These are phyloP conservation scores for Castor canadensis DNA, from an alignment of 2,113 vertebrate genomes.

Conservation along the genomic window DNA sequence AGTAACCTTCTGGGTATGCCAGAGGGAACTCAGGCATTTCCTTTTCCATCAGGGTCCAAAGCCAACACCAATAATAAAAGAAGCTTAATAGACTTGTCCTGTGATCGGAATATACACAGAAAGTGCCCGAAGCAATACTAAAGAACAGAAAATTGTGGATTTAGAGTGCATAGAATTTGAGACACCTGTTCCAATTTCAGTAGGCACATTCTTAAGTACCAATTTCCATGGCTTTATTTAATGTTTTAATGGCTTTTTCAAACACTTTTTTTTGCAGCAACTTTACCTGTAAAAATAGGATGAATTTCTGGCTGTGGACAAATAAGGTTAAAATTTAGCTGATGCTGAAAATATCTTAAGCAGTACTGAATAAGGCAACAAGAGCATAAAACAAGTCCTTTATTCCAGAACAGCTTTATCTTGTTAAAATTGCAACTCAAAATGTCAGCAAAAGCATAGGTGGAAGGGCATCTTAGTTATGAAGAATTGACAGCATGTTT, in stretches of 20 bases:
- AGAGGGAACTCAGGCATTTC: neutral
- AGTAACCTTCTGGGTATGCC: neutral
- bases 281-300: conserved; percentile 53
- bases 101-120: neutral
- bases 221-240: neutral
- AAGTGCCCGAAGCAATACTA: neutral
- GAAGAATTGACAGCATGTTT: neutral
- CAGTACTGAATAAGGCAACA: conserved; percentile 42
- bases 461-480: conserved; percentile 3
- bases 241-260: conserved; percentile 14
- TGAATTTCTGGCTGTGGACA: conserved; percentile 51
- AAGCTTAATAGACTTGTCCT: neutral
- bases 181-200: neutral
- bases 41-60: neutral
- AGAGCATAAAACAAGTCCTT: conserved; percentile 3
- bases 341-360: conserved; percentile 56
- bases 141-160: neutral
- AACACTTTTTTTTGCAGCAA: conserved; percentile 12
- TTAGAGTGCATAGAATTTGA: neutral
- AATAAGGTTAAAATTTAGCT: conserved; percentile 7
- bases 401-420: conserved; percentile 25
- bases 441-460: neutral
- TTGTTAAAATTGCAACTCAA: conserved; percentile 38
- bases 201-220: neutral
- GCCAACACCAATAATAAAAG: neutral